Percentiles rank a stretch among this genome's conserved stretches.
Conservation (phyloP, 1,140 invertebrate genomes). For the Bombus impatiens region DNA sequence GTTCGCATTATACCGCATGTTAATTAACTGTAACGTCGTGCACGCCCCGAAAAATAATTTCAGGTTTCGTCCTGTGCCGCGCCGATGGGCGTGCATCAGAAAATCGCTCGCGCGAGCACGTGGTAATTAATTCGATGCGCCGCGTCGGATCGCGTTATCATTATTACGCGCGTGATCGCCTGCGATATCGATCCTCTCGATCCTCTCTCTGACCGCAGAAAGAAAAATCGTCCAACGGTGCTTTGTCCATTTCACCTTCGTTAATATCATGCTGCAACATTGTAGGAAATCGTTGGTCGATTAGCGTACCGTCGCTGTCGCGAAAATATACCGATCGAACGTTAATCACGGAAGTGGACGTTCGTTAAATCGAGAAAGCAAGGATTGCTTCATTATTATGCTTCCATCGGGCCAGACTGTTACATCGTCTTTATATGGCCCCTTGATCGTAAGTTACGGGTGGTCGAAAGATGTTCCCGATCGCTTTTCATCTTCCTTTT, state of each 20-base stretch:
- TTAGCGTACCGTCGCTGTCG: background rate
- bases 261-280: constrained; percentile 14
- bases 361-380: background rate
- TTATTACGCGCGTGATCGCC: constrained; percentile 42
- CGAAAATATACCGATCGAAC: background rate
- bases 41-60: constrained; percentile 58
- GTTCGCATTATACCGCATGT: constrained; percentile 49
- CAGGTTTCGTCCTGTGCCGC: constrained; percentile 1
- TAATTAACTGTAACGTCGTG: constrained; percentile 59
- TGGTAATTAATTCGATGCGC: constrained; percentile 61
- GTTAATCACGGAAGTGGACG: background rate
- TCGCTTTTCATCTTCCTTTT: background rate
- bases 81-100: constrained; percentile 32
- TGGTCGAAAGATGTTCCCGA: background rate
- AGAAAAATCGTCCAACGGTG: constrained; percentile 13
- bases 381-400: constrained; percentile 15
- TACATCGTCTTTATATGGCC: background rate
- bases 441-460: background rate
- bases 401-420: background rate
- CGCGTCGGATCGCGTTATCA: constrained; percentile 54
- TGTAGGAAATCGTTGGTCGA: background rate
- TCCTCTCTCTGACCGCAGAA: background rate
- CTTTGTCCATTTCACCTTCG: too few relatives aligned
- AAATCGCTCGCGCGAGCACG: constrained; percentile 48
- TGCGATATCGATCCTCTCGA: constrained; percentile 25